These are phyloP conservation scores for Conus betulinus DNA, from an alignment of 1,140 invertebrate species.

Conservation along the genomic window DNA sequence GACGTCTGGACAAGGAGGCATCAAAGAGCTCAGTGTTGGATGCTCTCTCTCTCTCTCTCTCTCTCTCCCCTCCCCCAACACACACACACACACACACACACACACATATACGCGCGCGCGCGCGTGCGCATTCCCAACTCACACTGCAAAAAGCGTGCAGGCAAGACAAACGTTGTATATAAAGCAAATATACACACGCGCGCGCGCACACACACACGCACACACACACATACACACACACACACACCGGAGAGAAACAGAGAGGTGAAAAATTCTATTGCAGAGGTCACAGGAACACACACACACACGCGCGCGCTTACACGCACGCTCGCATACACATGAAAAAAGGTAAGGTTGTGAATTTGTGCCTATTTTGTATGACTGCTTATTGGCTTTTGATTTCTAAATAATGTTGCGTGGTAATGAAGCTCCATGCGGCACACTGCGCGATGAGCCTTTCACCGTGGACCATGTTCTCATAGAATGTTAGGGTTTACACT, in stretches of 20 bases:
- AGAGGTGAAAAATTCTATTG: background rate
- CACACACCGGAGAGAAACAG: background rate
- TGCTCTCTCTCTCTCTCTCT: background rate
- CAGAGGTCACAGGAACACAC: background rate
- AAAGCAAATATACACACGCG: background rate
- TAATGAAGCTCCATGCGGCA: no score
- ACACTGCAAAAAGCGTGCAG: no score
- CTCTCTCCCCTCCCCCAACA: background rate
- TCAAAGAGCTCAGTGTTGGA: no score
- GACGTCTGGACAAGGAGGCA: constrained; percentile 8
- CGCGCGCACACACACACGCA: background rate
- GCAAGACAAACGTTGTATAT: no score
- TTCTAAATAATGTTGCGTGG: no score
- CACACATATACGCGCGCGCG: background rate
- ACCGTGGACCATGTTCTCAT: no score
- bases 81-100: constrained; percentile 9
- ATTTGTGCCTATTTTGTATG: no score
- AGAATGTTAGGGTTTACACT: no score
- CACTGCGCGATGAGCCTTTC: no score
- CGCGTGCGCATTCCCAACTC: no score
- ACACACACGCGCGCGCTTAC: background rate
- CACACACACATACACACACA: constrained; percentile 12
- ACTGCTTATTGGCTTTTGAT: no score
- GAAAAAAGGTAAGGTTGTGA: background rate
- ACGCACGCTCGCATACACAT: background rate